phyloP scores from a whole-genome alignment of 92 coral and sea anemone genomes.

The Muricea muricata region DNA sequence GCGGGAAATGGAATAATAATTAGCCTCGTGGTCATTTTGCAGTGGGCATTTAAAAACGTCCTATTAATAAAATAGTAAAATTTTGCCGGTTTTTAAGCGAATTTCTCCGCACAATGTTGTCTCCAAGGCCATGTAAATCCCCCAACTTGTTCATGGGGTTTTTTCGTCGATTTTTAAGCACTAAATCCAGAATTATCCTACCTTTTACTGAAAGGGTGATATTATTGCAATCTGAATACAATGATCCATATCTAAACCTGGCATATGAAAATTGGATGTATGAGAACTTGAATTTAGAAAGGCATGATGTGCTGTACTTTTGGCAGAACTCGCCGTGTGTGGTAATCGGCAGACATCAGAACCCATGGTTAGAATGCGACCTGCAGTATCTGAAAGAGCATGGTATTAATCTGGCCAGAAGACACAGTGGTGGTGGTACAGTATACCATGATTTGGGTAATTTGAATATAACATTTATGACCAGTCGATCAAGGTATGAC shows the following conservation, averaged over 20 bases:
- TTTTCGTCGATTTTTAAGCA: neutral
- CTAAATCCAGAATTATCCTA: conserved; percentile 7
- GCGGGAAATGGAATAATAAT: too few species aligned
- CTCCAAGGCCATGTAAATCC: neutral
- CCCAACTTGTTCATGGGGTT: neutral
- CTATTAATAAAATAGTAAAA: too few species aligned
- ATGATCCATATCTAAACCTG: conserved; percentile 82
- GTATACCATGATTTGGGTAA: conserved; percentile 96
- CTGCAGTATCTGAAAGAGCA: conserved; percentile 50
- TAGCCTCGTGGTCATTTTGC: too few species aligned
- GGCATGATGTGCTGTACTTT: conserved; percentile 76
- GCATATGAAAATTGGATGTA: conserved; percentile 98
- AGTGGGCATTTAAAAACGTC: too few species aligned
- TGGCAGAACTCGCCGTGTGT: conserved; percentile 91
- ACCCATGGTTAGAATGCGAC: conserved; percentile 92
- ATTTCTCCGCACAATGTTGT: conserved; percentile 23
- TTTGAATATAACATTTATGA: conserved; percentile 80
- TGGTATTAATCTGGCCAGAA: conserved; percentile 78
- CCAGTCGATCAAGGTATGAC: conserved; percentile 76
- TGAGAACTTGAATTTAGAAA: conserved; percentile 78
- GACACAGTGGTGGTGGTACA: conserved; percentile 95
- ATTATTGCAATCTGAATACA: conserved; percentile 74
- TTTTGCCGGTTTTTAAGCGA: too few species aligned
- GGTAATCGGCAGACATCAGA: conserved; percentile 94
- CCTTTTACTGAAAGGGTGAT: conserved; percentile 55